A percentile compares a stretch with the other conserved stretches of the same genome.
Conservation (phyloP, 2,797 vertebrate genomes). For the Lepilemur ruficaudatus region DNA sequence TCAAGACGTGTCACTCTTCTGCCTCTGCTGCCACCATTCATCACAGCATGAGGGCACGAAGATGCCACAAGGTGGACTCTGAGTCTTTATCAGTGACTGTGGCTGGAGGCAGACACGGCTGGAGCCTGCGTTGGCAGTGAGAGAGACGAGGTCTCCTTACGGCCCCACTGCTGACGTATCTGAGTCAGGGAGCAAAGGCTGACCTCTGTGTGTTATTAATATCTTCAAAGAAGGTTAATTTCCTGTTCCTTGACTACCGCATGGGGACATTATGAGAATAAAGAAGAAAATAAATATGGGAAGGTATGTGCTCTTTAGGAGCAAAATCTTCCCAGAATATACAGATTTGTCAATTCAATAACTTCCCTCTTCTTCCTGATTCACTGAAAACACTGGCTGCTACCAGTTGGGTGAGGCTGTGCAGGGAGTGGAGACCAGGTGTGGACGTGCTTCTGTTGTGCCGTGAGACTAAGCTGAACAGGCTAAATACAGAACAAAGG, state of each 20-base stretch:
- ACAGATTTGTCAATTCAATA: not conserved
- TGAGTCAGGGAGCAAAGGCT: not conserved
- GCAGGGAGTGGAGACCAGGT: not conserved
- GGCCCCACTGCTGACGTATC: too few species aligned
- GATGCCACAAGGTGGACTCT: not conserved
- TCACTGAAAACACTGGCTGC: not conserved
- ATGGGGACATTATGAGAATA: not conserved
- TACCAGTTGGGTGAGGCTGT: not conserved
- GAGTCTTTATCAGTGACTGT: not conserved
- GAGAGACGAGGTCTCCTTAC: not conserved
- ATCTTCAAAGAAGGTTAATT: not conserved
- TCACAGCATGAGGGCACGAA: not conserved
- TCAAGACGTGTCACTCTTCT: not conserved
- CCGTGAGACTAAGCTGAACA: not conserved
- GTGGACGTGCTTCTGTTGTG: accelerated
- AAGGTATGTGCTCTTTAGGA: not conserved
- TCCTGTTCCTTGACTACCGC: not conserved
- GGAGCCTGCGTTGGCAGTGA: accelerated
- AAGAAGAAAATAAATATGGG: not conserved
- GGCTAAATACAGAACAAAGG: not conserved
- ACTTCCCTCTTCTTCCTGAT: not conserved
- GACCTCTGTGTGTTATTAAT: not conserved
- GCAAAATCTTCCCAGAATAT: not conserved
- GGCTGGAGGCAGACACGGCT: not conserved
- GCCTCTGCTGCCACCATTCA: not conserved